Percentiles rank a stretch among this genome's conserved stretches.
Conservation (phyloP, 2,888 invertebrate genomes). For the Cephus rjabovi region DNA sequence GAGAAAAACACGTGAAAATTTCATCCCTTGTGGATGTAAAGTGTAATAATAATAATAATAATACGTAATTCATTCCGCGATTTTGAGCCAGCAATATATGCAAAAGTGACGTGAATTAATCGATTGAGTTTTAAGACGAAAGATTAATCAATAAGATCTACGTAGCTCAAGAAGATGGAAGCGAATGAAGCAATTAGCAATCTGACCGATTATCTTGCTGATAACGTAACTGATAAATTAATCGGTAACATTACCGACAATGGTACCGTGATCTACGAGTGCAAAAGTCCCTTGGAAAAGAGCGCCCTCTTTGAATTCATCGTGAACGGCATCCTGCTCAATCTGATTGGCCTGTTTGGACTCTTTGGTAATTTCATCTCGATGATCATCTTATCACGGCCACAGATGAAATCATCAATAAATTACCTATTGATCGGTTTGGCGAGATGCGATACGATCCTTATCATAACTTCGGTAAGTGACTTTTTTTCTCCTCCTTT, state of each 20-base stretch:
- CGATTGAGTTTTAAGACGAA: no score
- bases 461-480: constrained; percentile 82
- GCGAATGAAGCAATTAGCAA: constrained; percentile 28
- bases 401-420: constrained; percentile 96
- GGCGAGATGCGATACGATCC: constrained; percentile 92
- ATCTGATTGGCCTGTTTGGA: constrained; percentile 84
- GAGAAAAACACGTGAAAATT: no score
- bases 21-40: no score
- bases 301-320: constrained; percentile 81
- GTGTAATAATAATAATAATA: no score
- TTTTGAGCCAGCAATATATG: no score
- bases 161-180: constrained; percentile 32
- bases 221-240: not conserved
- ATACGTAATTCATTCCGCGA: no score
- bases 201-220: constrained; percentile 25
- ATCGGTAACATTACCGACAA: constrained; percentile 24
- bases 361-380: constrained; percentile 91
- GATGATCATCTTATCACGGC: constrained; percentile 89
- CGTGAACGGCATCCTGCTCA: constrained; percentile 84
- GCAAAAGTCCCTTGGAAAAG: constrained; percentile 43
- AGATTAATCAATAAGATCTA: no score
- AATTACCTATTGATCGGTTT: constrained; percentile 94
- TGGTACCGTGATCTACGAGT: constrained; percentile 18
- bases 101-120: no score
- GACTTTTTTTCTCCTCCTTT: no score